phyloP scores from a whole-genome alignment of 2,797 vertebrate genomes.

The Podarcis lilfordi region DNA sequence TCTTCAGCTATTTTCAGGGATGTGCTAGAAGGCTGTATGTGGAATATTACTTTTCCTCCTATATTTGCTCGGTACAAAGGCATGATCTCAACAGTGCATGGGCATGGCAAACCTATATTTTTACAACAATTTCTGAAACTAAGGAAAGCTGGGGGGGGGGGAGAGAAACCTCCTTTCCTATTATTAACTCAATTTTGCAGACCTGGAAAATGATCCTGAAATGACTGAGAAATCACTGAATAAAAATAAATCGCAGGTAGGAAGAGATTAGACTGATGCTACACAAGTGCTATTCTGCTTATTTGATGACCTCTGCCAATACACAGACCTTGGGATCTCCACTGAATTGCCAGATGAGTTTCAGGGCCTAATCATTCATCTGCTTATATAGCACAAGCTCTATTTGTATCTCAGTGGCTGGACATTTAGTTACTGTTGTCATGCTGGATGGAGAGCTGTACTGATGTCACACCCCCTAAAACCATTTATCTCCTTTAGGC shows the following conservation, averaged over 20 bases:
- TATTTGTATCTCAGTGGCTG: neutral
- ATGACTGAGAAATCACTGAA: slow-evolving; percentile 14
- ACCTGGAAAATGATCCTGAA: slow-evolving; percentile 1
- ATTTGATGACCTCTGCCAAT: slow-evolving; percentile 16
- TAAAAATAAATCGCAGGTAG: neutral
- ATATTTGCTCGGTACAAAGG: neutral
- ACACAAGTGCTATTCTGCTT: slow-evolving; percentile 11
- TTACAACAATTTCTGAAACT: slow-evolving; percentile 26
- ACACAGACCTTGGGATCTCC: slow-evolving; percentile 44
- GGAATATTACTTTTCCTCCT: neutral
- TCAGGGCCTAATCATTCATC: slow-evolving; percentile 45
- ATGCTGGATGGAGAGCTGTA: neutral
- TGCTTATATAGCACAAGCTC: slow-evolving; percentile 53
- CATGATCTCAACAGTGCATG: neutral
- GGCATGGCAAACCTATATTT: slow-evolving; percentile 14
- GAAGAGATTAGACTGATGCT: slow-evolving; percentile 29
- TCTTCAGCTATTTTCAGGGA: neutral
- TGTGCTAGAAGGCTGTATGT: neutral
- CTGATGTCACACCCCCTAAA: neutral
- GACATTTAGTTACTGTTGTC: neutral
- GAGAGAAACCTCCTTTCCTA: neutral
- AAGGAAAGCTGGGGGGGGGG: slow-evolving; percentile 10
- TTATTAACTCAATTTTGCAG: slow-evolving; percentile 26
- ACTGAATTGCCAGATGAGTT: slow-evolving; percentile 41
- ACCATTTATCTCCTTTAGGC: neutral